A percentile compares a stretch with the other conserved stretches of the same genome.
phyloP scores from a whole-genome alignment of 2,113 vertebrate species.

The Esox niger region DNA sequence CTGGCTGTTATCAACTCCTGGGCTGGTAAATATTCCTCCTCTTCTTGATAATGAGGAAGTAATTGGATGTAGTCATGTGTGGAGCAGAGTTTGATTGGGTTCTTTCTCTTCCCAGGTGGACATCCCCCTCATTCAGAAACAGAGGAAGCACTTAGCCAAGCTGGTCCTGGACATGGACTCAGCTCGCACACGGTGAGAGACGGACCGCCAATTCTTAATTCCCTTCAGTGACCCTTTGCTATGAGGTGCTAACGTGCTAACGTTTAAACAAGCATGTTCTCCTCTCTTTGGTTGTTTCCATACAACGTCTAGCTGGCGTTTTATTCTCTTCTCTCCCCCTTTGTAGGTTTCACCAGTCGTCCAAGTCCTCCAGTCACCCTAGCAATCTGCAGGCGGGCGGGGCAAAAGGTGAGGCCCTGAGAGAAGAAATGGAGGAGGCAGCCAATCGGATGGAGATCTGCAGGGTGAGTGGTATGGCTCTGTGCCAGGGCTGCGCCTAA shows the following conservation, averaged over 20 bases:
- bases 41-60: not conserved
- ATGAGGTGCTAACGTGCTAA: not conserved
- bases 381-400: constrained; percentile 87
- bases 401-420: constrained; percentile 90
- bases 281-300: not conserved
- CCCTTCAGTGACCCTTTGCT: not conserved
- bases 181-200: constrained; percentile 83
- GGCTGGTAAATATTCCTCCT: not conserved
- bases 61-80: not conserved
- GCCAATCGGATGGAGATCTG: constrained; percentile 99
- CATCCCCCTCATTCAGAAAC: constrained; percentile 98
- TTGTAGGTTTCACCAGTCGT: constrained; percentile 93
- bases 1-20: not conserved
- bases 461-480: constrained; percentile 75
- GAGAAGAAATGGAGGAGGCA: constrained; percentile 99
- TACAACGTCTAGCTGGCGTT: not conserved
- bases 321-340: constrained; percentile 23
- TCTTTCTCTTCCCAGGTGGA: constrained; percentile 77
- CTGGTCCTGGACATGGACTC: constrained; percentile 99
- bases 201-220: too few species aligned
- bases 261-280: not conserved
- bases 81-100: not conserved
- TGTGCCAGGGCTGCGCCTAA: not conserved
- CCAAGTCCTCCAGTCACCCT: constrained; percentile 90
- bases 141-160: constrained; percentile 97